Base-by-base conservation (phyloP, 2,113 vertebrate genomes). In the Nansenia antarctica region DNA sequence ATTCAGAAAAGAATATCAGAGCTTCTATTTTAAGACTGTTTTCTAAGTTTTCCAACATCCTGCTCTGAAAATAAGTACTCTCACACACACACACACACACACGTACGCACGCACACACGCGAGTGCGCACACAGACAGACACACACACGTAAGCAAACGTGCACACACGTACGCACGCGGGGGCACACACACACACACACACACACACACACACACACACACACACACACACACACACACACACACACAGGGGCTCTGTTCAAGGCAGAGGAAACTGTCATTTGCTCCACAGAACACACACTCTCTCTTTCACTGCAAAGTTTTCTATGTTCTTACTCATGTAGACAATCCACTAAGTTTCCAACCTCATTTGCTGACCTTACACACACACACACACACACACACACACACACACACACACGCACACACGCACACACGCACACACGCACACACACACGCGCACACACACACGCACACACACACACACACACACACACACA, bases 401-500 rank as follows among this genome's bases (percentile, higher is more conserved):
- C 57, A 32, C 57, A 32, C 30, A 18, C 35, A 37, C 22, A 3
- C 35, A 42, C 34, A 39, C 60, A 39, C 20, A 30, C 37, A 45
- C 39, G 30, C 35, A 64, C 35, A 47, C 37, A 39, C n/a, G n/a
- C n/a, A 53, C 45, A 52, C 2, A 26, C 57, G 31, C 15, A 62
- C 42, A 64, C 53, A 52, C 62, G 30, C 32, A 49, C 66, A 60
- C 57, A 32, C 57, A 32, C 30, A 18, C 35, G 22, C 22, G 2
- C 35, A 42, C 34, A 39, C 60, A 39, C 20, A 30, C 37, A 45
- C 39, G 30, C 35, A 64, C 35, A 47, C 37, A 53, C 45, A 52
- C 2, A 26, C 57, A 45, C 15, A 62, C 42, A 64, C 53, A 52
- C 62, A 42, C 32, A 49, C 66, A 60, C 57, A 32, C 57, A 32